Conservation (phyloP, 2,888 invertebrate genomes). For the Arrhopalites spinosus region DNA sequence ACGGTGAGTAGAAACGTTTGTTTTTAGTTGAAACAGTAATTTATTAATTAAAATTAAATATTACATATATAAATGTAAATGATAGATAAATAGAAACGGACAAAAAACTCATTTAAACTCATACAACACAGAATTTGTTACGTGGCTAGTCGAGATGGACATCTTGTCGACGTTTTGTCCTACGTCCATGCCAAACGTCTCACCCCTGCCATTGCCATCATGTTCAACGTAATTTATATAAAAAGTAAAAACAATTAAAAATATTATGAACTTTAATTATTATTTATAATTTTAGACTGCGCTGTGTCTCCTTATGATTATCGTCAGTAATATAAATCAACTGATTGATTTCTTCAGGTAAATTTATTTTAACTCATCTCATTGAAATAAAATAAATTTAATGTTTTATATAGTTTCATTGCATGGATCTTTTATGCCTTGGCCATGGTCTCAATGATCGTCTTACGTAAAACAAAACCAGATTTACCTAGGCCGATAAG, state of each 20-base stretch:
- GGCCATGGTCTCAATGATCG: conserved; percentile 77
- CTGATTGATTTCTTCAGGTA: conserved; percentile 71
- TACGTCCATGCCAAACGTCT: conserved; percentile 38
- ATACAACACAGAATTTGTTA: conserved; percentile 38
- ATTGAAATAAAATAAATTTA: no score
- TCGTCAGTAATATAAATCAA: conserved; percentile 90
- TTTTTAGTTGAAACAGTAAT: neutral
- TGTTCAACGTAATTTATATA: conserved; percentile 42
- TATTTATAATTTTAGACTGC: neutral
- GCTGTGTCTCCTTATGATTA: conserved; percentile 69
- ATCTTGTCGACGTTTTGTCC: conserved; percentile 36
- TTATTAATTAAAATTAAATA: neutral
- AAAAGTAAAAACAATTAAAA: neutral
- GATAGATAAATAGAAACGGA: neutral
- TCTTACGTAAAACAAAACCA: conserved; percentile 73
- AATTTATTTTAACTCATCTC: no score
- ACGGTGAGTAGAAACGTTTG: conserved; percentile 19
- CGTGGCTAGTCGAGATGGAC: conserved; percentile 42
- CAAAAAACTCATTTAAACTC: neutral
- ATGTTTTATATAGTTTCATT: conserved; percentile 84
- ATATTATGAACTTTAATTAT: neutral
- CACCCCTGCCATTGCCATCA: conserved; percentile 40
- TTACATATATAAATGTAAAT: neutral
- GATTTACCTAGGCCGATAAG: conserved; percentile 73
- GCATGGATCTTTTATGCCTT: conserved; percentile 86